Evolutionary conservation across 2,113 vertebrate genomes (phyloP).

Genomic region (Gorsachius goisagi): DNA sequence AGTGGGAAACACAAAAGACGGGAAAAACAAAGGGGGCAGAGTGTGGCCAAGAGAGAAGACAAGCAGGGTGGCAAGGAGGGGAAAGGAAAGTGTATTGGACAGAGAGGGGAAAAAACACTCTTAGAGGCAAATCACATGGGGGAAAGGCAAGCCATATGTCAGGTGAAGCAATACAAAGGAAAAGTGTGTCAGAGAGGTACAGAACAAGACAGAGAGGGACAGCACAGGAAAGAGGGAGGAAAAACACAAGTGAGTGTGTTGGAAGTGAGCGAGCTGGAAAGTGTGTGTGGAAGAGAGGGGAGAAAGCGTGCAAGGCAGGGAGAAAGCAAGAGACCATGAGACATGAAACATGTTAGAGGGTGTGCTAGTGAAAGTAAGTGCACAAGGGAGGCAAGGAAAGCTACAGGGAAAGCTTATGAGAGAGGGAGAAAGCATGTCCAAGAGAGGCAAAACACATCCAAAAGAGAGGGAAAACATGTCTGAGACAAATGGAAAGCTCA

Average conservation of each 20-base stretch:
- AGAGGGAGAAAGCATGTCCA: background rate
- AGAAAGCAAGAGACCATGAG: background rate
- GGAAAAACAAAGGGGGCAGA: accelerated
- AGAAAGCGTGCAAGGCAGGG: background rate
- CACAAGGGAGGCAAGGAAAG: background rate
- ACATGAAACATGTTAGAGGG: background rate
- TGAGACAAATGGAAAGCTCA: background rate
- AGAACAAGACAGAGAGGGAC: background rate
- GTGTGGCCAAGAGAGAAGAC: background rate
- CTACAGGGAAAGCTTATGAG: background rate
- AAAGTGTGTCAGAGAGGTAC: background rate
- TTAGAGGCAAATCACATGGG: background rate
- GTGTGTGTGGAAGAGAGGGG: background rate
- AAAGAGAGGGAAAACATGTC: background rate
- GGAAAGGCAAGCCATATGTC: background rate
- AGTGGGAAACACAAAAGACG: background rate
- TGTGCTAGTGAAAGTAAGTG: accelerated
- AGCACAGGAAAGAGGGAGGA: background rate
- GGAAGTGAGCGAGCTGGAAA: background rate
- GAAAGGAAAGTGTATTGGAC: background rate
- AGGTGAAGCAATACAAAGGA: background rate
- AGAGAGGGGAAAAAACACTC: background rate
- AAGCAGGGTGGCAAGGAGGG: accelerated
- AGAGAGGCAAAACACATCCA: background rate
- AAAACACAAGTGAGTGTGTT: background rate